Evolutionary conservation across 2,113 vertebrate species (phyloP), one percentile per base, ranked within the genome.

Genomic region (Siniperca chuatsi): DNA sequence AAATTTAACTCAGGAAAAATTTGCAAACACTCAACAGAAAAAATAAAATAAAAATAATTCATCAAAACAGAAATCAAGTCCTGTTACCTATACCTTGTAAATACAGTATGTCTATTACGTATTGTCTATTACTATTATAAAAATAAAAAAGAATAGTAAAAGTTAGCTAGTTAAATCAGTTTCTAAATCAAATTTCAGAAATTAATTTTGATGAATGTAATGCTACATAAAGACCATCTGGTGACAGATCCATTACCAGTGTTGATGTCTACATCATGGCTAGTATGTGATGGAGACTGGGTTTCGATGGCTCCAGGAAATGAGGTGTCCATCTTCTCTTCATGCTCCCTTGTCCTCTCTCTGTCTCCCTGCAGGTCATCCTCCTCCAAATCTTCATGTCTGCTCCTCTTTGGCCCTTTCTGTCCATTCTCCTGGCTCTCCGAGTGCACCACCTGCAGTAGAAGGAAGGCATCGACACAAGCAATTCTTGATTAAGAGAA

Each of bases 341-440:
- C 93, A 0, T 86, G 81, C 18, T 85, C 40, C 76, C 81, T 76
- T 65, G 91, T 84, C 72, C 88, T 93, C 50, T 94, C 95, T 77
- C 87, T 29, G 11, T 89, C 89, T 67, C 57, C 85, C 21, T 18
- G 87, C 18, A 67, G 50, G 52, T 92, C 88, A 1, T 91, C 90
- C 4, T 93, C 92, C 69, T 92, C 95, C 4, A 92, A 62, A 23
- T 96, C 95, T 72, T 96, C 96, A 67, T 88, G 93, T 57, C 95
- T 94, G 67, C 94, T 96, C 48, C 93, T 95, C 86, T 95, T 97
- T 13, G 94, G 87, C 68, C 95, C 94, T 42, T 96, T 96, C 82
- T 97, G 96, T 35, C 97, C 97, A 68, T 97, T 97, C 91, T 97
- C 97, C 81, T 97, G 96, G 54, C 93, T 95, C 77, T 97, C 97